Evolutionary conservation across 2,797 vertebrate species (phyloP).

Genomic region (Buceros bicornis): DNA sequence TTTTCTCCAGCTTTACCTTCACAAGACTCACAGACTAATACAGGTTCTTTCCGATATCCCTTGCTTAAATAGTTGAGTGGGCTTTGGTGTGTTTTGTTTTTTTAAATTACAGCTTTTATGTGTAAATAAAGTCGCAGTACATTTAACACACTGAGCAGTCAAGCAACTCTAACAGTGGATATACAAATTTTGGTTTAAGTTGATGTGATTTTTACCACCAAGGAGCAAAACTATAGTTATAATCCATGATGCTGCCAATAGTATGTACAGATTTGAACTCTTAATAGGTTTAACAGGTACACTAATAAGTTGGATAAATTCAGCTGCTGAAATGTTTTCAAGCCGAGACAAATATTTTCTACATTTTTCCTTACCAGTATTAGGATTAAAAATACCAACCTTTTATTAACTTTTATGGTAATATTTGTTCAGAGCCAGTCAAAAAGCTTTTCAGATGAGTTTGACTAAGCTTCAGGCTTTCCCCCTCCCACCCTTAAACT

Average conservation of each 20-base stretch:
- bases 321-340: not conserved
- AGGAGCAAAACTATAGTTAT: not conserved
- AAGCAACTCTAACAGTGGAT: not conserved
- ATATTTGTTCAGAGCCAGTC: not conserved
- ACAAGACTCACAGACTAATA: not conserved
- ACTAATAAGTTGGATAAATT: not conserved
- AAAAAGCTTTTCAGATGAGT: not conserved
- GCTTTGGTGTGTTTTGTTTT: not conserved
- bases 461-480: not conserved
- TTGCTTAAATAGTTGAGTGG: not conserved
- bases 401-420: not conserved
- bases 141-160: not conserved
- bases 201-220: not conserved
- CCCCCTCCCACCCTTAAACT: not conserved
- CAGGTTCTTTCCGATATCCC: not conserved
- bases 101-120: not conserved
- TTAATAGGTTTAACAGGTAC: not conserved
- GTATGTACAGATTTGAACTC: fast-evolving
- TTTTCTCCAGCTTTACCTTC: not conserved
- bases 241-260: not conserved
- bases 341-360: not conserved
- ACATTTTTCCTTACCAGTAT: not conserved
- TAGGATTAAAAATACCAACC: not conserved
- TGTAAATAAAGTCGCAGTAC: not conserved
- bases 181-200: not conserved